Conservation (phyloP, 2,797 vertebrate species). For the Syngnathus acus region DNA sequence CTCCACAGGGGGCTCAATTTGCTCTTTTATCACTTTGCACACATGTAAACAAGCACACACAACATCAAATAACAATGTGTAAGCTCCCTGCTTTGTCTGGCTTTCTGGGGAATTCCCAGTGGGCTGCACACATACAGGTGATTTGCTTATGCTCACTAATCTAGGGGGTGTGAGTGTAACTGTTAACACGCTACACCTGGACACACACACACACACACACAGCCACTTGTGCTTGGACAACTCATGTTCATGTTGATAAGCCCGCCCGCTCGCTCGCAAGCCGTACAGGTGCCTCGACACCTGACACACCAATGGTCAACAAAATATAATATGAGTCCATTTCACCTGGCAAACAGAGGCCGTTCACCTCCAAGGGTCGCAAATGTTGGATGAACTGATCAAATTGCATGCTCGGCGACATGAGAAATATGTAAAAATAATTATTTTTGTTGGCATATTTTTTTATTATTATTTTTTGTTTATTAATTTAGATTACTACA, state of each 20-base stretch:
- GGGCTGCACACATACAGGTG: conserved; percentile 49
- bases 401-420: conserved; percentile 9
- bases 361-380: conserved; percentile 30
- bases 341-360: conserved; percentile 35
- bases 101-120: conserved; percentile 54
- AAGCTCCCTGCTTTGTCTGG: conserved; percentile 17
- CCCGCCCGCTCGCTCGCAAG: background rate
- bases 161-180: conserved; percentile 62
- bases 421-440: conserved; percentile 4
- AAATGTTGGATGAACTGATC: conserved; percentile 3
- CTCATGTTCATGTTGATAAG: conserved; percentile 16
- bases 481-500: too few relatives aligned
- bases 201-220: conserved; percentile 34
- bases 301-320: conserved; percentile 19
- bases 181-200: conserved; percentile 70
- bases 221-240: background rate
- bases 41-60: conserved; percentile 11
- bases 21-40: conserved; percentile 20
- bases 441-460: background rate
- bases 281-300: conserved; percentile 5
- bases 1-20: background rate
- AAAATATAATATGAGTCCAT: conserved; percentile 1
- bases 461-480: background rate
- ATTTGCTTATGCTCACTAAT: conserved; percentile 66
- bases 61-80: background rate